phyloP scores from a whole-genome alignment of 2,113 vertebrate species.

The Barbus barbus region DNA sequence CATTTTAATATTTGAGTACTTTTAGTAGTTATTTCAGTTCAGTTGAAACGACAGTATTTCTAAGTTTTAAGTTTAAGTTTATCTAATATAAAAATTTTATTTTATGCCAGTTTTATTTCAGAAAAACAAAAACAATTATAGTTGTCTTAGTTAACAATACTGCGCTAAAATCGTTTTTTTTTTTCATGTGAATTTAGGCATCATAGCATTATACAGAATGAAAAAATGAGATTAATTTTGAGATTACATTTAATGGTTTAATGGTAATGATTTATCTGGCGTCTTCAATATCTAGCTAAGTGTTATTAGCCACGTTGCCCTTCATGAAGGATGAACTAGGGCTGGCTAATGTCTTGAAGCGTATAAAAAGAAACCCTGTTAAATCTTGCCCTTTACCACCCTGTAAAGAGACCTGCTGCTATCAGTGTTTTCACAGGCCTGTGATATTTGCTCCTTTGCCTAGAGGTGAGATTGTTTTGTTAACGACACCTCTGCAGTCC shows the following conservation, averaged over 20 bases:
- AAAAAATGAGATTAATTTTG: neutral
- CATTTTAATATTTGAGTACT: neutral
- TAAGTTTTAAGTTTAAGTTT: no score
- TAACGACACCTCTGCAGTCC: conserved; percentile 51
- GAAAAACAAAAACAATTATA: neutral
- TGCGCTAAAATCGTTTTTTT: neutral
- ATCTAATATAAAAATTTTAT: no score
- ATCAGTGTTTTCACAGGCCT: conserved; percentile 51
- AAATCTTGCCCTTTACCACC: conserved; percentile 37
- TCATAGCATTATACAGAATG: no score
- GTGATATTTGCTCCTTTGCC: conserved; percentile 54
- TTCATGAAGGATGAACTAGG: neutral
- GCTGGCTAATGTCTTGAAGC: neutral
- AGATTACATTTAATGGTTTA: neutral
- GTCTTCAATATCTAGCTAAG: neutral
- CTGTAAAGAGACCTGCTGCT: conserved; percentile 40
- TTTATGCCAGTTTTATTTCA: no score
- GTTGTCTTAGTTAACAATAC: neutral
- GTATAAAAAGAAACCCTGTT: conserved; percentile 19
- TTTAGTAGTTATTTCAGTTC: no score
- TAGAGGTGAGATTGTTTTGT: conserved; percentile 49
- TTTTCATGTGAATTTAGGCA: neutral
- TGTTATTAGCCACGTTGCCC: neutral
- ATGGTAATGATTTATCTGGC: neutral
- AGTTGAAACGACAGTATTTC: no score